Evolutionary conservation across 2,888 invertebrate species (phyloP).

Genomic region (Sialis lutaria): DNA sequence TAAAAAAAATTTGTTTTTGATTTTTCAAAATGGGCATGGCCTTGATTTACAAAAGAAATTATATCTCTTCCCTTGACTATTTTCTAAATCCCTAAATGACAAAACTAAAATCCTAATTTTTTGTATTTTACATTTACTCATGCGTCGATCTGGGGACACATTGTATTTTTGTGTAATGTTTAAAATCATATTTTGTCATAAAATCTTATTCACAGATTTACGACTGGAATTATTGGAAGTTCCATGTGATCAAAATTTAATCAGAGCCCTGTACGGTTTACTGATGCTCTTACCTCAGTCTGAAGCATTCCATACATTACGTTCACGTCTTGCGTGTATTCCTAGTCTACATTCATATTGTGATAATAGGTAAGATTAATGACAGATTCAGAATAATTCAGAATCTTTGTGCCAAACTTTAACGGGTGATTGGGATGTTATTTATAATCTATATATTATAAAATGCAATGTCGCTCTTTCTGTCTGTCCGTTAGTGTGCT

Average conservation of each 20-base stretch:
- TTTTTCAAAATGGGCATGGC: too few relatives aligned
- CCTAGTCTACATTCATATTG: conserved; percentile 42
- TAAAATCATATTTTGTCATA: background rate
- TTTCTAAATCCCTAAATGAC: background rate
- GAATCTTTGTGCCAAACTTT: background rate
- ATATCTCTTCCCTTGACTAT: background rate
- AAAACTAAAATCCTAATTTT: background rate
- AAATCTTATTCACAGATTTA: conserved; percentile 44
- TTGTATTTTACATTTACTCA: background rate
- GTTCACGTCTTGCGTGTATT: conserved; percentile 63
- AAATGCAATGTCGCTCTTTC: background rate
- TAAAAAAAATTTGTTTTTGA: too few relatives aligned
- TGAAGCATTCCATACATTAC: conserved; percentile 82
- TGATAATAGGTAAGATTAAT: conserved; percentile 28
- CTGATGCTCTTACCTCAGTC: conserved; percentile 96
- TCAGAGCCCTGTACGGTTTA: conserved; percentile 83
- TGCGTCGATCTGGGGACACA: background rate
- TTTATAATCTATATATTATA: background rate
- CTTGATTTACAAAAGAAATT: background rate
- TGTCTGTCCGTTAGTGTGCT: too few relatives aligned
- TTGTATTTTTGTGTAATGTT: background rate
- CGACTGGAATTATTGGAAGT: conserved; percentile 77
- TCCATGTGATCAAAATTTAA: conserved; percentile 57
- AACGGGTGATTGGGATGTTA: background rate
- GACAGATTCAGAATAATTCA: conserved; percentile 3